phyloP scores from a whole-genome alignment of 2,113 vertebrate genomes.

The Vidua macroura region DNA sequence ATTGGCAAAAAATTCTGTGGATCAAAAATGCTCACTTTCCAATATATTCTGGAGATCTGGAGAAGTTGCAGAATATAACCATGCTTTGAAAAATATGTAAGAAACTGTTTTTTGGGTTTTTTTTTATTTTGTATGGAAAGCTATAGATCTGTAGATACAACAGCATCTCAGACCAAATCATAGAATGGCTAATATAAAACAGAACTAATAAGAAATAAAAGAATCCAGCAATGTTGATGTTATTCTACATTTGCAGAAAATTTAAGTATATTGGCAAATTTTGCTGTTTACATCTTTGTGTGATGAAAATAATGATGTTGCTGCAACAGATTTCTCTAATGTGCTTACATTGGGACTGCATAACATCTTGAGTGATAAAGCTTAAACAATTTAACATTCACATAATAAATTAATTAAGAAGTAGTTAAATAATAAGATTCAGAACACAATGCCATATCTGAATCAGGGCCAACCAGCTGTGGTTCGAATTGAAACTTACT shows the following conservation, averaged over 20 bases:
- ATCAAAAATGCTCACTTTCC: not conserved
- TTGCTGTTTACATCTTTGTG: not conserved
- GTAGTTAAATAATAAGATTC: not conserved
- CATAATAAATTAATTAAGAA: not conserved
- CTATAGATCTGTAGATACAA: not conserved
- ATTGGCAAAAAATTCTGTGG: not conserved
- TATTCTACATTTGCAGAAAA: not conserved
- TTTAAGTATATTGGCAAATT: not conserved
- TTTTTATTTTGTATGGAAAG: not conserved
- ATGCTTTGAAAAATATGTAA: not conserved
- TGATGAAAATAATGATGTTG: not conserved
- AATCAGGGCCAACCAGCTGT: not conserved
- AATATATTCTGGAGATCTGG: not conserved
- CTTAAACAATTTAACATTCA: not conserved
- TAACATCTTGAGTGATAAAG: not conserved
- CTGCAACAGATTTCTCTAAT: not conserved
- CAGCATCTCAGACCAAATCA: not conserved
- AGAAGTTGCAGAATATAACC: not conserved
- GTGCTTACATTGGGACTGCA: not conserved
- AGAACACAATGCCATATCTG: not conserved
- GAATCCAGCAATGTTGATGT: not conserved
- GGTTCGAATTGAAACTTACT: not conserved
- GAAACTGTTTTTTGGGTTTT: rapidly evolving
- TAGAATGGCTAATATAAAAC: not conserved
- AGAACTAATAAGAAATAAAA: not conserved